Conservation (phyloP, 1,140 invertebrate species). For the Agrypnia vestita region DNA sequence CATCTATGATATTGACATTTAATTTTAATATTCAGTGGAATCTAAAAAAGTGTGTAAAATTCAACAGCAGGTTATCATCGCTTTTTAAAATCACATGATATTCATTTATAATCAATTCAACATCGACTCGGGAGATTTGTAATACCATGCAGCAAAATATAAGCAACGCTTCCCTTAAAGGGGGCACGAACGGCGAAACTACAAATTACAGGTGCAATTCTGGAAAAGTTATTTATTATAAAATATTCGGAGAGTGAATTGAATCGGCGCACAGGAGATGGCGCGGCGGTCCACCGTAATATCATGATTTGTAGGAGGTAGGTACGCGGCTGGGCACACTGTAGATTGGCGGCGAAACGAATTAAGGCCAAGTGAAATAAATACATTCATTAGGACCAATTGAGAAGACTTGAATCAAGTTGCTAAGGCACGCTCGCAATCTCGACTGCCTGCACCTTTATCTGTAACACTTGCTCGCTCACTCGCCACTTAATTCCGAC, state of each 20-base stretch:
- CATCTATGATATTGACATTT: no score
- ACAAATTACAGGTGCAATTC: not conserved
- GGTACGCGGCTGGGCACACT: not conserved
- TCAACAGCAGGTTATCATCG: no score
- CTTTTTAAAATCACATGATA: no score
- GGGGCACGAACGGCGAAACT: not conserved
- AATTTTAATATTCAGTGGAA: no score
- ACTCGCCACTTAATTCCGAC: not conserved
- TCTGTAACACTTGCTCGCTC: constrained; percentile 35
- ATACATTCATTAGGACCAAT: constrained; percentile 61
- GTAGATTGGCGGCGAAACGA: constrained; percentile 34
- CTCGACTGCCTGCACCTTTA: constrained; percentile 52
- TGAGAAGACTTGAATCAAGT: constrained; percentile 58
- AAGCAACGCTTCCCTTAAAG: not conserved
- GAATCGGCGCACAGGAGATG: not conserved
- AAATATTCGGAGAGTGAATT: constrained; percentile 16
- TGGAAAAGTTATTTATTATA: constrained; percentile 4
- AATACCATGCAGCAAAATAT: no score
- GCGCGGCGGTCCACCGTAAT: not conserved
- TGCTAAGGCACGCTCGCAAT: constrained; percentile 45
- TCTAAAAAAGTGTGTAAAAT: no score
- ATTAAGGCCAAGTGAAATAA: constrained; percentile 61
- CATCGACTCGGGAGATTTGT: no score
- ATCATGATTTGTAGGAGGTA: constrained; percentile 16
- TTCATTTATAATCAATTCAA: no score